Evolutionary conservation across 1,140 invertebrate genomes (phyloP).

Genomic region (Drosophila mayri): DNA sequence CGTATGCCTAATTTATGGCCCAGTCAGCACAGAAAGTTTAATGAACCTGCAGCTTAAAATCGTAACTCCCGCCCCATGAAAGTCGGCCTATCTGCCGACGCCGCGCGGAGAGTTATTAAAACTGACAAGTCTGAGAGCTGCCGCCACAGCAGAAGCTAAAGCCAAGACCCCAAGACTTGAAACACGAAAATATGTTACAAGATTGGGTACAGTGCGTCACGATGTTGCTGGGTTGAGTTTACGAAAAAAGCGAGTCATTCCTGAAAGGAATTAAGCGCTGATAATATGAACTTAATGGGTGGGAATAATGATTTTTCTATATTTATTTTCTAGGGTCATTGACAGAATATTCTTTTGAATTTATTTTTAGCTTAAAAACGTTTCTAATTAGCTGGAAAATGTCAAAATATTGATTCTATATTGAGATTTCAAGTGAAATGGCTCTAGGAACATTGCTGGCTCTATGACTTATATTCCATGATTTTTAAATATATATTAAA

Average conservation of each 20-base stretch:
- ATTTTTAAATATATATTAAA: too few relatives aligned
- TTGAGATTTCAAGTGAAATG: too few relatives aligned
- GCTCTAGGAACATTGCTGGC: too few relatives aligned
- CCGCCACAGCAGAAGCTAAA: slow-evolving; percentile 19
- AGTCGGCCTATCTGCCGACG: slow-evolving; percentile 18
- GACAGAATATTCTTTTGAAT: not conserved
- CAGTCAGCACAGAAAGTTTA: slow-evolving; percentile 58
- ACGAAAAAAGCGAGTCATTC: slow-evolving; percentile 7
- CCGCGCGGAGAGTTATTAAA: slow-evolving; percentile 43
- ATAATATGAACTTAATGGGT: not conserved
- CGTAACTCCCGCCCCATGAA: slow-evolving; percentile 36
- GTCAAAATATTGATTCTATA: not conserved
- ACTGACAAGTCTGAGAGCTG: slow-evolving; percentile 33
- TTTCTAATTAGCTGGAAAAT: not conserved
- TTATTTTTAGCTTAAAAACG: not conserved
- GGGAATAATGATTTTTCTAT: not conserved
- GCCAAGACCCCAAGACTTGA: slow-evolving; percentile 14
- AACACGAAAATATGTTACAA: slow-evolving; percentile 23
- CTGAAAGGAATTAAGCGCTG: not conserved
- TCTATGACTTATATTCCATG: not conserved
- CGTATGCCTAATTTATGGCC: slow-evolving; percentile 60
- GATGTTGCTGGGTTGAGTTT: not conserved
- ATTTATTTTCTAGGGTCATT: not conserved
- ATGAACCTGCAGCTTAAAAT: slow-evolving; percentile 64
- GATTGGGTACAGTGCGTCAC: slow-evolving; percentile 30